Conservation (phyloP, 1,140 invertebrate genomes). For the Drosophila sucinea region DNA sequence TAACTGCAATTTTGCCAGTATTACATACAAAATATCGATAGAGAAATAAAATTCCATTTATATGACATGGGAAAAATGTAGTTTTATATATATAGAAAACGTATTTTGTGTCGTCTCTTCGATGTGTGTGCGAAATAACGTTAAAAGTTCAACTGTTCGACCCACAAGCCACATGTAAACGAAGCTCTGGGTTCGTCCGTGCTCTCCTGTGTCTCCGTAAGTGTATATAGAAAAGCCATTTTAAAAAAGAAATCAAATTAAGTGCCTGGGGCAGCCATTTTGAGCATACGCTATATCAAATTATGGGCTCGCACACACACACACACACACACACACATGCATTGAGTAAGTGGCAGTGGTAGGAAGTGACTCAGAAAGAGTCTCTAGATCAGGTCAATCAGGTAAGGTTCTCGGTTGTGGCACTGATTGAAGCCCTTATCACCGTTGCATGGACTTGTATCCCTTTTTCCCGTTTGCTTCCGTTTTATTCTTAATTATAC, state of each 20-base stretch:
- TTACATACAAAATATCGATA: too few species aligned
- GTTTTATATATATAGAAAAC: too few species aligned
- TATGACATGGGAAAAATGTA: too few species aligned
- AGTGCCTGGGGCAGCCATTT: conserved; percentile 60
- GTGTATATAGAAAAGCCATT: conserved; percentile 55
- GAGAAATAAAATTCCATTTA: too few species aligned
- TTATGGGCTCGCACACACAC: conserved; percentile 40
- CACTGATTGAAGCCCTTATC: neutral
- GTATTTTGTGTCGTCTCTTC: neutral
- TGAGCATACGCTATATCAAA: conserved; percentile 65
- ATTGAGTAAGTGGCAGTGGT: conserved; percentile 20
- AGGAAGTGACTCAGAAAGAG: neutral
- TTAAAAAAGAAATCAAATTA: conserved; percentile 72
- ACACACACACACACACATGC: neutral
- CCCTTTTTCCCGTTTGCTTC: conserved; percentile 27
- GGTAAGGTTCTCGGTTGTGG: neutral
- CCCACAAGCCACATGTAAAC: neutral
- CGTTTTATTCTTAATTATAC: conserved; percentile 1
- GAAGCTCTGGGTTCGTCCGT: neutral
- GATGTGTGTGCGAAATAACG: neutral
- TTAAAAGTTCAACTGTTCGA: neutral
- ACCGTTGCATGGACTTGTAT: neutral
- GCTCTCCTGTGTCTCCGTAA: neutral
- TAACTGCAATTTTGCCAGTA: too few species aligned
- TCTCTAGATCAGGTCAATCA: conserved; percentile 7